Evolutionary conservation across 35 echinoderm and acorn worm species (phyloP).

Genomic region (Hemicentrotus pulcherrimus): DNA sequence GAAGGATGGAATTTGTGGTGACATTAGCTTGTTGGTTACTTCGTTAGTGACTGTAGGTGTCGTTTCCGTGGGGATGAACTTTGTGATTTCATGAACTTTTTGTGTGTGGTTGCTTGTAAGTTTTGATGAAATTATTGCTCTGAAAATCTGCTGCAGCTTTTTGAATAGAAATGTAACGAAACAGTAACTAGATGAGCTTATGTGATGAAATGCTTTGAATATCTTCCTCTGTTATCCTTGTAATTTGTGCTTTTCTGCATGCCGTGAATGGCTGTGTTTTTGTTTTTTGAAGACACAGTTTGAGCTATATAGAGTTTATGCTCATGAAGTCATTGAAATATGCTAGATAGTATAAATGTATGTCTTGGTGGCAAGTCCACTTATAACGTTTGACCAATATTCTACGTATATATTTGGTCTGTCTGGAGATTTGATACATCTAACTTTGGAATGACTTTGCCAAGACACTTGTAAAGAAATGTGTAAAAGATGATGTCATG

Average conservation of each 20-base stretch:
- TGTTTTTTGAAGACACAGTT: neutral
- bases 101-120: neutral
- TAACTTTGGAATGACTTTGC: neutral
- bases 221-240: neutral
- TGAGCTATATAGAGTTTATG: neutral
- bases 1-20: neutral
- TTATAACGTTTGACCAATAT: neutral
- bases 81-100: neutral
- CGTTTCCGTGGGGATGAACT: neutral
- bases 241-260: neutral
- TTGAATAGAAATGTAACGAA: neutral
- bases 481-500: neutral
- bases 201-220: neutral
- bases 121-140: neutral
- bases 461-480: neutral
- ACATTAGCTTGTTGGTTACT: neutral
- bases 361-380: neutral
- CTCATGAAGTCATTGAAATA: neutral
- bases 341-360: neutral
- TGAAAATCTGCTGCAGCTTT: neutral
- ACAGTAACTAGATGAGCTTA: neutral
- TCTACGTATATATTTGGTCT: neutral
- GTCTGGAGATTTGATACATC: neutral
- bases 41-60: neutral
- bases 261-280: neutral